phyloP scores from a whole-genome alignment of 2,797 vertebrate species.

The Streptopelia turtur region DNA sequence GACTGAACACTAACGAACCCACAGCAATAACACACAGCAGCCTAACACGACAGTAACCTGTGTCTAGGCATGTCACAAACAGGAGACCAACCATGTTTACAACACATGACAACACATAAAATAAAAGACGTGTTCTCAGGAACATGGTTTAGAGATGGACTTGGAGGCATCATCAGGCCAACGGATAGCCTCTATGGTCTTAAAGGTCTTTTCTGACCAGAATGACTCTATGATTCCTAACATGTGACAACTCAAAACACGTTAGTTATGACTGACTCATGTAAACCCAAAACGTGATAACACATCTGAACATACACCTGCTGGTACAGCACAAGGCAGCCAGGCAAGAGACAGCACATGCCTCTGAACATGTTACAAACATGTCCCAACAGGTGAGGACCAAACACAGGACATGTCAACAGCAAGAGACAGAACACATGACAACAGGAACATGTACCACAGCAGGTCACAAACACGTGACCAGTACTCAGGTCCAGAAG shows the following conservation, averaged over 20 bases:
- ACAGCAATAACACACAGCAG: background rate
- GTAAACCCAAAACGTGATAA: background rate
- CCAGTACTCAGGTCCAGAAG: background rate
- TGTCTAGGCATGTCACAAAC: fast-evolving
- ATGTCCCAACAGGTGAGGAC: background rate
- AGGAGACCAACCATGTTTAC: background rate
- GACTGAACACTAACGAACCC: background rate
- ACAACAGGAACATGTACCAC: fast-evolving
- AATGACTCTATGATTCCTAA: too few species aligned
- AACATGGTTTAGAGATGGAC: too few species aligned
- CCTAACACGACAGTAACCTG: background rate
- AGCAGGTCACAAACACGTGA: background rate
- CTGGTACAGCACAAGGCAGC: background rate
- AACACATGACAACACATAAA: background rate
- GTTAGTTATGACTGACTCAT: background rate
- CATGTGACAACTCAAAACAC: background rate
- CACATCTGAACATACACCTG: background rate
- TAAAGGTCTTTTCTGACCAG: too few species aligned
- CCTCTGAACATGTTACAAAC: background rate
- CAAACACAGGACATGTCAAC: background rate
- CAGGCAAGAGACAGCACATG: background rate
- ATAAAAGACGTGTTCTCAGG: background rate
- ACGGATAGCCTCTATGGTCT: too few species aligned
- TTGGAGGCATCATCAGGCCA: too few species aligned
- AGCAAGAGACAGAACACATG: background rate